Base-by-base conservation (phyloP, 2,113 vertebrate species). In the Stigmatopora nigra region DNA sequence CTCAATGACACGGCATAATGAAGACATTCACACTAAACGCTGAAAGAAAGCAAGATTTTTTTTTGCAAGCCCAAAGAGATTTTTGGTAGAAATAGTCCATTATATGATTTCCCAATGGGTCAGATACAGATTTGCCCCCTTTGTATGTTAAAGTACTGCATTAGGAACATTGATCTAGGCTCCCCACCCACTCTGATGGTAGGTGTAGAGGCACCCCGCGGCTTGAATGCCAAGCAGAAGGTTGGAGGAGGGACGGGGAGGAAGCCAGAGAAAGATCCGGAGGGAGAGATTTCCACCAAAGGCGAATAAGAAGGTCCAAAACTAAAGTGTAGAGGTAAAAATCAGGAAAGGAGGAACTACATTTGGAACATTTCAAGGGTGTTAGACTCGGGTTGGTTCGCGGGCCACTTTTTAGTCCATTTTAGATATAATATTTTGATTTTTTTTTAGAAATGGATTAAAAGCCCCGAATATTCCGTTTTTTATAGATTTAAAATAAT, bases 141-240 rank as follows among this genome's bases (percentile, higher is more conserved):
- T 76, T 84, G 76, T 81, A 84, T 84, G 76, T 75, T 75, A 83
- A 82, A 78, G 69, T 60, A 70, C 67, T 77, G 78, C 81, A 79
- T 82, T 78, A 80, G 77, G 76, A 68, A 70, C 74, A 85, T 81
- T 82, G 84, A 86, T 85, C 69, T 77, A 59, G 58, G 67, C 65
- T 75, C 72, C 72, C 78, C 78, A 65, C 78, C 71, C 78, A 82
- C 80, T 70, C 76, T 67, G 74, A 76, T 78, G 73, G 79, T 44
- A 70, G 70, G 75, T 77, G 82, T 83, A 76, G 75, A 72, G 78
- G 70, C 48, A 76, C 70, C 74, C 72, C 48, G 36, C 78, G 70
- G 72, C 79, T 72, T 69, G 70, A 5, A 58, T 72, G 80, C 79
- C 79, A 83, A 65, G 45, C 20, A 47, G 58, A 64, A 64, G 64